Evolutionary conservation across 2,888 invertebrate genomes (phyloP).

Genomic region (Netelia fuscicornis): DNA sequence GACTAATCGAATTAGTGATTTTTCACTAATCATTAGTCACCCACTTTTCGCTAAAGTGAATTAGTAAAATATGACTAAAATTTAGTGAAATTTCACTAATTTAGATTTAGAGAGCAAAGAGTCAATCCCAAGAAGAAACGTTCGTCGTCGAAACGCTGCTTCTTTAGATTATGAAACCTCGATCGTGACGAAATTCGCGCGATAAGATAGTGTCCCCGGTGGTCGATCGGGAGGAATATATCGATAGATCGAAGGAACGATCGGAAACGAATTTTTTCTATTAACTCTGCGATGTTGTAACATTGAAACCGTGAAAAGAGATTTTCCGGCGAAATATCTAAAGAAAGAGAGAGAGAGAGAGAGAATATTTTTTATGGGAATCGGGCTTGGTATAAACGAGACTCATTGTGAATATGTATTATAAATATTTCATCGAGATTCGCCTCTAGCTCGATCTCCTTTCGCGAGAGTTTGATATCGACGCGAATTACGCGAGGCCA

Average conservation of each 20-base stretch:
- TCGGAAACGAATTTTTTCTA: too few relatives aligned
- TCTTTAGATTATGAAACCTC: too few relatives aligned
- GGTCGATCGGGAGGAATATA: too few relatives aligned
- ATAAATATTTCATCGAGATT: slow-evolving; percentile 17
- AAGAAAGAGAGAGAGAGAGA: neutral
- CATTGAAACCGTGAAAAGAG: neutral
- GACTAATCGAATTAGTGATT: too few relatives aligned
- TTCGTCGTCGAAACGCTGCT: neutral
- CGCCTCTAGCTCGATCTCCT: neutral
- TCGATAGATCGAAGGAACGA: too few relatives aligned
- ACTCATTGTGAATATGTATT: neutral
- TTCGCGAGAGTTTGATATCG: neutral
- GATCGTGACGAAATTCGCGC: too few relatives aligned
- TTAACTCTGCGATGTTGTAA: too few relatives aligned
- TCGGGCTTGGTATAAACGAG: neutral
- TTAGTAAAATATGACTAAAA: too few relatives aligned
- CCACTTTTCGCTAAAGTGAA: too few relatives aligned
- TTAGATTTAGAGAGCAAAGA: neutral
- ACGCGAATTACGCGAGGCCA: neutral
- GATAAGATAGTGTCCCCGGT: too few relatives aligned
- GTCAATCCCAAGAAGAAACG: neutral
- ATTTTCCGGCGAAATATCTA: neutral
- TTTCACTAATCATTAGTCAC: too few relatives aligned
- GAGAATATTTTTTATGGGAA: neutral
- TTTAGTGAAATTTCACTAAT: too few relatives aligned